Evolutionary conservation across 2,797 vertebrate species (phyloP).

Genomic region (Gouania willdenowi): DNA sequence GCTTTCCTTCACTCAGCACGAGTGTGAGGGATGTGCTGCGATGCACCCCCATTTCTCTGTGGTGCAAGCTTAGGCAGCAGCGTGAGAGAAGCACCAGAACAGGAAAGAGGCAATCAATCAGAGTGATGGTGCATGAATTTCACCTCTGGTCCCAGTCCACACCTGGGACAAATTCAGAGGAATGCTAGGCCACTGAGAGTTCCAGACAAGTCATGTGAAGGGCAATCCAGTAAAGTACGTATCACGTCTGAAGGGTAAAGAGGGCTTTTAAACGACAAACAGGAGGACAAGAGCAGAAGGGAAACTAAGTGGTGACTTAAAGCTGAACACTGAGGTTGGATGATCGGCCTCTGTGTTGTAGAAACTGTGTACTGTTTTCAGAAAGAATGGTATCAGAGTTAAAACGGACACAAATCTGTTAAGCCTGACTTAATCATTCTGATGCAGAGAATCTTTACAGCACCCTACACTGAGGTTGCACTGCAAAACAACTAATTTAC

Average conservation of each 20-base stretch:
- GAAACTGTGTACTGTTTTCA: constrained; percentile 4
- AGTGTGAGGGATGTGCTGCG: constrained; percentile 20
- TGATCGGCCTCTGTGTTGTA: constrained; percentile 2
- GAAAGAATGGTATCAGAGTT: constrained; percentile 6
- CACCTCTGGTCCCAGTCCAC: constrained; percentile 58
- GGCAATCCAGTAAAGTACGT: constrained; percentile 47
- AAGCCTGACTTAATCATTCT: constrained; percentile 1
- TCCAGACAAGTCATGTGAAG: constrained; percentile 49
- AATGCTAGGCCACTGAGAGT: constrained; percentile 52
- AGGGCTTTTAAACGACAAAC: constrained; percentile 19
- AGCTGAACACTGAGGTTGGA: background rate
- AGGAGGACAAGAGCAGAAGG: constrained; percentile 6
- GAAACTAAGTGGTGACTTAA: constrained; percentile 7
- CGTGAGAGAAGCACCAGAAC: constrained; percentile 46
- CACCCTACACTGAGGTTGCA: no score
- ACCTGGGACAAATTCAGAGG: constrained; percentile 66
- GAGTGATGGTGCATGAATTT: constrained; percentile 42
- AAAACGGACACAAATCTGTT: constrained; percentile 22
- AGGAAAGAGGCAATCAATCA: constrained; percentile 64
- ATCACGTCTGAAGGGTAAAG: constrained; percentile 30
- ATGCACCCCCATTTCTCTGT: constrained; percentile 4
- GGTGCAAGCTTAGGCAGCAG: constrained; percentile 11
- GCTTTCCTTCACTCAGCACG: constrained; percentile 45
- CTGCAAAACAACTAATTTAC: no score
- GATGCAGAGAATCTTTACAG: no score